Evolutionary conservation across 2,113 vertebrate genomes (phyloP).

Genomic region (Pygoscelis antarcticus): DNA sequence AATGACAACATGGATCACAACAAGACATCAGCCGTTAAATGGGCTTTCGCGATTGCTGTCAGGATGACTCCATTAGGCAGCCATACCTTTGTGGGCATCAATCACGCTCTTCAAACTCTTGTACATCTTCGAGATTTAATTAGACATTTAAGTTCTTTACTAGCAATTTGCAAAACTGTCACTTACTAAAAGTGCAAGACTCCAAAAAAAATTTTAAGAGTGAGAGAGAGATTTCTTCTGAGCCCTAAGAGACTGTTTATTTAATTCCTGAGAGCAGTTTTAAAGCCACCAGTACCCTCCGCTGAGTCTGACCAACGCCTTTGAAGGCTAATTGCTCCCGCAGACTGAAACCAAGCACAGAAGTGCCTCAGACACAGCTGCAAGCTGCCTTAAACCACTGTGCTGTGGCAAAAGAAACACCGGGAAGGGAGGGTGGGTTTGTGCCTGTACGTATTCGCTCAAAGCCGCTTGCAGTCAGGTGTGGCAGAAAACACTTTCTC

Average conservation of each 20-base stretch:
- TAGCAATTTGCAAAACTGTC: conserved; percentile 84
- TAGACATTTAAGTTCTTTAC: conserved; percentile 84
- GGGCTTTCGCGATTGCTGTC: conserved; percentile 92
- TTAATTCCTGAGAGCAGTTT: background rate
- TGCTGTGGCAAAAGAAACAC: background rate
- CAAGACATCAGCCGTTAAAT: conserved; percentile 95
- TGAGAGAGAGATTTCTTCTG: background rate
- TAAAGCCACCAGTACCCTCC: background rate
- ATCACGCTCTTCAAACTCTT: conserved; percentile 85
- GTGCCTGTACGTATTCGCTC: rapidly evolving
- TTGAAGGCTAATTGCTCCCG: background rate
- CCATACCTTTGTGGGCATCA: conserved; percentile 91
- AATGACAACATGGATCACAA: conserved; percentile 99
- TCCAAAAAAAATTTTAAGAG: conserved; percentile 37
- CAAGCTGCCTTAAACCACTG: background rate
- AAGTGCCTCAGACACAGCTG: background rate
- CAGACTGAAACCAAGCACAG: background rate
- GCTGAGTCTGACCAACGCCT: background rate
- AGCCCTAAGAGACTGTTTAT: conserved; percentile 5
- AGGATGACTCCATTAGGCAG: conserved; percentile 88
- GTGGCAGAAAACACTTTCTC: background rate
- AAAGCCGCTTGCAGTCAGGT: background rate
- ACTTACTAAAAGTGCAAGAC: conserved; percentile 76
- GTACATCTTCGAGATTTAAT: conserved; percentile 81
- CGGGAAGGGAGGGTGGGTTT: background rate